phyloP scores from a whole-genome alignment of 2,888 invertebrate genomes.

The Drosophila robusta region DNA sequence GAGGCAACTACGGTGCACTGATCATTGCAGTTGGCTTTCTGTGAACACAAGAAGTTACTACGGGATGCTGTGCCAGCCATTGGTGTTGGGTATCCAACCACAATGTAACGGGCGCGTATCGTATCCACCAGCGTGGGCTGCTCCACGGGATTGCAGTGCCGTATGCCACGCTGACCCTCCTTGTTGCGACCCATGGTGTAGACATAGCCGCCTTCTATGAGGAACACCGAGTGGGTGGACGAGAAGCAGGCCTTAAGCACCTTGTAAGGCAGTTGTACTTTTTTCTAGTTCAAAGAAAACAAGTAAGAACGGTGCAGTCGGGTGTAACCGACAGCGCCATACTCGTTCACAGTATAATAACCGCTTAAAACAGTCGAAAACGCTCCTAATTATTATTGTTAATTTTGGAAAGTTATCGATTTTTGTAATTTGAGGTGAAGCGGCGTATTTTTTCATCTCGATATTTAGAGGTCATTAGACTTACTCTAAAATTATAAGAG shows the following conservation, averaged over 20 bases:
- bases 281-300: conserved; percentile 72
- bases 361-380: too few species aligned
- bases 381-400: too few species aligned
- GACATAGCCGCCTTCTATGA: conserved; percentile 88
- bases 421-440: too few species aligned
- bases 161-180: conserved; percentile 88
- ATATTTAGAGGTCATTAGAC: too few species aligned
- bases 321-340: too few species aligned
- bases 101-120: conserved; percentile 82
- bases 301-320: too few species aligned
- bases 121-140: conserved; percentile 81
- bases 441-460: too few species aligned
- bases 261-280: conserved; percentile 86
- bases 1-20: conserved; percentile 89
- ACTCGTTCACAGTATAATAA: too few species aligned
- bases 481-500: too few species aligned
- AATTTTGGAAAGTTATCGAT: too few species aligned
- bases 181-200: conserved; percentile 88
- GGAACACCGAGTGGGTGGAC: conserved; percentile 87
- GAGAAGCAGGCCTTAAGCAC: conserved; percentile 88
- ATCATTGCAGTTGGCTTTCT: conserved; percentile 88
- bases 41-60: neutral
- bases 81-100: conserved; percentile 57
- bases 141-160: conserved; percentile 79
- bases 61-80: neutral